Base-by-base conservation (phyloP, 2,113 vertebrate genomes). In the Prionailurus viverrinus region DNA sequence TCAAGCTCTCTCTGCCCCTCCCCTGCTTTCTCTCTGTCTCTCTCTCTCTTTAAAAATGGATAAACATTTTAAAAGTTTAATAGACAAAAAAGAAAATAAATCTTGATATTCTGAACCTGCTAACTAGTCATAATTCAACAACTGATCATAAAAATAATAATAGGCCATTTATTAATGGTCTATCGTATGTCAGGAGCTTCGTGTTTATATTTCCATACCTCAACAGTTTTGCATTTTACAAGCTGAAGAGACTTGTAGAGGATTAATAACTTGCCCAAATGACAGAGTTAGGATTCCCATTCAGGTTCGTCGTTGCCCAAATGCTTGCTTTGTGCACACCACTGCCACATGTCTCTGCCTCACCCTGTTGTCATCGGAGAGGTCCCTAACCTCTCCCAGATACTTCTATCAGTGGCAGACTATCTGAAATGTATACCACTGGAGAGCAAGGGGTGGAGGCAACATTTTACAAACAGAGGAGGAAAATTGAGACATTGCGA, bases 81-180 rank as follows among this genome's bases (percentile, higher is more conserved):
- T 23, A 58, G 58, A 9, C 21, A 21, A 61, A 61, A 61, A 61
- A 91, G 71, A 93, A 83, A 89, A 88, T 81, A 88, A 95, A 69
- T 23, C 61, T 80, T 85, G 8, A 9, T 61, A 88, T 94, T 91
- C 91, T 94, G 76, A 96, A 80, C 27, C 69, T 81, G 36, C 55
- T 74, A 80, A 69, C 68, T 97, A 76, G 80, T 66, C 9, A 0
- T 88, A 87, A 88, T 90, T 97, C 68, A 95, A 48, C 84, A 96
- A 91, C 18, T 96, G 45, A 96, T 96, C 69, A 53, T 89, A 58
- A 95, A 91, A 93, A 65, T 53, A 84, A 66, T 69, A 94, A 63
- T 81, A 48, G 29, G 36, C 19, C 16, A 76, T 63, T 79, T 96
- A 91, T 58, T 69, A 92, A 73, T 86, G 41, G 29, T 16, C 7